These are phyloP conservation scores for Lamprologus sp. DNA, from an alignment of 2,113 vertebrate genomes.

Conservation along the genomic window DNA sequence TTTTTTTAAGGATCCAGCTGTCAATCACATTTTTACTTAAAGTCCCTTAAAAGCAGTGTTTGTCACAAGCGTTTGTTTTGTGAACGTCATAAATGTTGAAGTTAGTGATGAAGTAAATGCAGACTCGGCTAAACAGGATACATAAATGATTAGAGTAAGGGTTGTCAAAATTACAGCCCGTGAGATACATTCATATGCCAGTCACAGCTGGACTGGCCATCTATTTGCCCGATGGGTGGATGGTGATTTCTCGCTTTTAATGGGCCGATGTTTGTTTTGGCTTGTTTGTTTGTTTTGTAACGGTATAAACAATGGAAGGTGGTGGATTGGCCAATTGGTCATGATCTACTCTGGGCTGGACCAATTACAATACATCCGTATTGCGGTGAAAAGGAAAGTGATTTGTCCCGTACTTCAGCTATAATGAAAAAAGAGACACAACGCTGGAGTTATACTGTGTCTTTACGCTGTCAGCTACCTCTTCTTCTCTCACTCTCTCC, in stretches of 20 bases:
- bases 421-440: not conserved
- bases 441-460: not conserved
- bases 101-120: not conserved
- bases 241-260: not conserved
- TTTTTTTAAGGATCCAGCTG: not conserved
- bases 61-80: not conserved
- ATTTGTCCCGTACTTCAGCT: not conserved
- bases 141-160: not conserved
- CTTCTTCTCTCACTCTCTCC: not conserved
- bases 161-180: not conserved
- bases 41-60: not conserved
- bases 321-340: not conserved
- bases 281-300: not conserved
- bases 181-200: not conserved
- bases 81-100: not conserved
- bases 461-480: not conserved
- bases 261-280: not conserved
- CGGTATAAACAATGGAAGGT: not conserved
- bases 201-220: not conserved
- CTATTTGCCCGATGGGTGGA: not conserved
- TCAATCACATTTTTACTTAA: not conserved
- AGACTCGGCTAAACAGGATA: not conserved
- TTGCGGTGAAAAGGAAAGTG: not conserved
- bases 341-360: not conserved
- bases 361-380: not conserved